Evolutionary conservation across 2,888 invertebrate species (phyloP), one percentile per base, ranked within the genome.

Genomic region (Parnassius smintheus): DNA sequence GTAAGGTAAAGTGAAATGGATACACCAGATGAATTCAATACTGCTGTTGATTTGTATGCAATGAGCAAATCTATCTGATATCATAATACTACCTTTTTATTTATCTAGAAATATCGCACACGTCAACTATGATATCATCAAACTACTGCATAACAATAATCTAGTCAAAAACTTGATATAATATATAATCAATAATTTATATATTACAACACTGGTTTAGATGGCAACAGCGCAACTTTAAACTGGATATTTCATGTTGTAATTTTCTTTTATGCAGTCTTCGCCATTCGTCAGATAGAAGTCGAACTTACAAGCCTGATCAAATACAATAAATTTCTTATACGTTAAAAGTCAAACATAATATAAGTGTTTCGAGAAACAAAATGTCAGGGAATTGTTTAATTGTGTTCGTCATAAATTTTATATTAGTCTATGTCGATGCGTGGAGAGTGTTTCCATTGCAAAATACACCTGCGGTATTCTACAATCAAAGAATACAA

Each of bases 381-480:
- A 65, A 66, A 72, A 64, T 66, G 74, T 41, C 58, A 25, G 61
- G 48, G 59, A 61, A 48, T 59, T 46, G 22, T 65, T 50, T 46
- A 57, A 45, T 66, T 53, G 56, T 70, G 66, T 62, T 72, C 18
- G 45, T 63, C 44, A 10, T 59, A 49, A 25, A 58, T 57, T 35
- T 51, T 53, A 61, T 64, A 42, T 50, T 65, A 13, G 54, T 67
- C 35, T n/a, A 56, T 52, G 52, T 64, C 2, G 62, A 65, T 49
- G 67, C 72, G 50, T 79, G 77, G 74, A 68, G 9, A 63, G 68
- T 85, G 61, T 81, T 82, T 49, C 83, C 84, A 7, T 70, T 80
- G 54, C 70, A 75, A 2, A 66, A 71, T 62, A 64, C 69, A n/a
- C 67, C 72, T 11, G 67, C 48, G 18, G 35, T 41, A 18, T 18